A percentile compares a stretch with the other conserved stretches of the same genome.
Conservation (phyloP, 2,888 invertebrate species). For the Caenorhabditis imperialis region DNA sequence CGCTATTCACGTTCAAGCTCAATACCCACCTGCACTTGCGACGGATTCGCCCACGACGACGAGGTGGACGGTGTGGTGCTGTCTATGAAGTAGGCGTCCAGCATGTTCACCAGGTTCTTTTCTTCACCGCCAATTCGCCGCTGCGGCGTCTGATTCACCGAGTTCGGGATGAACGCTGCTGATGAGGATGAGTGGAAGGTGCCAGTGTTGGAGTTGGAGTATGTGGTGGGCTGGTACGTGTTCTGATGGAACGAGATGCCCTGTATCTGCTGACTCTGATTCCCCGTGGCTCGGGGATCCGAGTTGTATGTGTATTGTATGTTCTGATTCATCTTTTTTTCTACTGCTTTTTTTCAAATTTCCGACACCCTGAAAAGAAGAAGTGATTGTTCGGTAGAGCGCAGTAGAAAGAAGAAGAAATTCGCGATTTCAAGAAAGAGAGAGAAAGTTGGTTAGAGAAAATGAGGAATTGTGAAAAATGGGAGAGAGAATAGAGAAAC, state of each 20-base stretch:
- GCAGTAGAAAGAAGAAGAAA: too few species aligned
- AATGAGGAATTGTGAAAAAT: too few species aligned
- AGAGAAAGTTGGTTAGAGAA: too few species aligned
- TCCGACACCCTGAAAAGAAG: background rate
- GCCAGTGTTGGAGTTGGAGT: conserved; percentile 57
- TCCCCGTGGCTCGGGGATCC: conserved; percentile 55
- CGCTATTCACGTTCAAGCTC: too few species aligned
- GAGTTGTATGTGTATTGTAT: conserved; percentile 58
- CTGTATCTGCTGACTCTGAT: conserved; percentile 59
- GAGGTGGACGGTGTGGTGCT: conserved; percentile 54
- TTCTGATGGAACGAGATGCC: conserved; percentile 60
- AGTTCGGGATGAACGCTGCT: conserved; percentile 58
- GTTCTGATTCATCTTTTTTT: conserved; percentile 62
- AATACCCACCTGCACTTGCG: conserved; percentile 44
- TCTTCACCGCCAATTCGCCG: conserved; percentile 49
- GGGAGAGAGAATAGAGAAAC: background rate
- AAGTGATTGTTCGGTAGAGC: too few species aligned
- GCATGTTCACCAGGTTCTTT: conserved; percentile 55
- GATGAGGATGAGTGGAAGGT: conserved; percentile 56
- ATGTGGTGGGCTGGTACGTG: conserved; percentile 58
- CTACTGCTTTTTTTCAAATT: background rate
- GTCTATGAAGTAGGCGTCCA: conserved; percentile 64
- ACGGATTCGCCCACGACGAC: conserved; percentile 38
- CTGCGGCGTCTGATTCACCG: conserved; percentile 50
- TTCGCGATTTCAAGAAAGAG: too few species aligned